Evolutionary conservation across 2,888 invertebrate genomes (phyloP).

Genomic region (Dione juno): DNA sequence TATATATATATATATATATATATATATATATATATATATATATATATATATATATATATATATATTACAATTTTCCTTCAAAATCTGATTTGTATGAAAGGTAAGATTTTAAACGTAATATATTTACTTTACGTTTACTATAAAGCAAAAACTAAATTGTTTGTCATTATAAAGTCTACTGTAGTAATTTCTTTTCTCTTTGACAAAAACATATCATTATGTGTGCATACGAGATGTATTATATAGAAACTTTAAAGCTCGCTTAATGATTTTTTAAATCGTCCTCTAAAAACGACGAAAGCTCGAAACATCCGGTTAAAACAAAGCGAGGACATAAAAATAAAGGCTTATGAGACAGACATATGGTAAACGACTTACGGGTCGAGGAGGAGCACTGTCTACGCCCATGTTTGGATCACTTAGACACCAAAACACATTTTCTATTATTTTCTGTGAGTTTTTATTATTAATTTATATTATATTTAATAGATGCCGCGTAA

Average conservation of each 20-base stretch:
- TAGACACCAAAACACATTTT: conserved; percentile 53
- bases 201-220: not conserved
- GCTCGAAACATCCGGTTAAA: conserved; percentile 26
- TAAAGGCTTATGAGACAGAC: conserved; percentile 13
- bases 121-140: not conserved
- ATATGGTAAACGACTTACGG: conserved; percentile 36
- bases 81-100: not conserved
- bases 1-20: too few relatives aligned
- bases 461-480: conserved; percentile 39
- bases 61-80: not conserved
- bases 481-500: conserved; percentile 48
- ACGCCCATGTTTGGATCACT: conserved; percentile 64
- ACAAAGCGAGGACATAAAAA: conserved; percentile 25
- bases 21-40: too few relatives aligned
- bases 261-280: conserved; percentile 6
- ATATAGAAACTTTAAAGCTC: not conserved
- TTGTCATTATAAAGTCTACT: not conserved
- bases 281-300: not conserved
- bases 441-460: conserved; percentile 38
- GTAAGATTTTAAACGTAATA: not conserved
- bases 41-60: not conserved
- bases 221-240: not conserved
- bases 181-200: not conserved
- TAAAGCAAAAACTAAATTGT: not conserved
- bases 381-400: conserved; percentile 65